Evolutionary conservation across 2,113 vertebrate species (phyloP), one percentile per base, ranked within the genome.

Genomic region (Saguinus midas): DNA sequence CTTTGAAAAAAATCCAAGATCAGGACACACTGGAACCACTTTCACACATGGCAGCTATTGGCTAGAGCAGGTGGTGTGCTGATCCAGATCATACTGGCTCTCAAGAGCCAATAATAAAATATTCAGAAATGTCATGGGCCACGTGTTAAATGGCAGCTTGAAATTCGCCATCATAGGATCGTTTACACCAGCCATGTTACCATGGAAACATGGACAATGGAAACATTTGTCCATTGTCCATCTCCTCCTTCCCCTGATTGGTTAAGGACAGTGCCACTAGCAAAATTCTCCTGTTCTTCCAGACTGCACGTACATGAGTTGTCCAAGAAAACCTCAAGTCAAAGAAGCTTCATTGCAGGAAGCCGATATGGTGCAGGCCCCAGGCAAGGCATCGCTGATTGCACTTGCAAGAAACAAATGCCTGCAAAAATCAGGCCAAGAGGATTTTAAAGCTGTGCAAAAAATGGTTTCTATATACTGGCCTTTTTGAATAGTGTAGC

Each of bases 1-100:
- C 92, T 43, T 95, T 20, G 20, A 92, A 92, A 92, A 92, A 32
- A 88, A 48, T 87, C 76, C 84, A 78, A 72, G n/a, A 91, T 32
- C 2, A 11, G 61, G 45, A 81, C 20, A 37, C 23, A 50, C 8
- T 78, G 58, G 58, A 55, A 78, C 55, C 78, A 83, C 82, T 88
- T 88, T 86, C 82, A 85, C 29, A 68, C 10, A 12, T 75, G 82
- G 66, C 48, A 64, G 5, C 83, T 66, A 12, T 75, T n/a, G 86
- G 52, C 58, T 23, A 7, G n/a, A 70, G 61, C 43, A 40, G 58
- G 29, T n/a, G 20, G 27, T 50, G 0, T 18, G 50, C 40, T 48
- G 68, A 27, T 18, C 43, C 32, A 25, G 66, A 68, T 86, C 52
- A 40, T 21, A 66, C 14, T 25, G 17, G 29, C 57, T 45, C 55